A percentile compares a stretch with the other conserved stretches of the same genome.
Conservation (phyloP, 2,797 vertebrate species). For the Varecia variegata region DNA sequence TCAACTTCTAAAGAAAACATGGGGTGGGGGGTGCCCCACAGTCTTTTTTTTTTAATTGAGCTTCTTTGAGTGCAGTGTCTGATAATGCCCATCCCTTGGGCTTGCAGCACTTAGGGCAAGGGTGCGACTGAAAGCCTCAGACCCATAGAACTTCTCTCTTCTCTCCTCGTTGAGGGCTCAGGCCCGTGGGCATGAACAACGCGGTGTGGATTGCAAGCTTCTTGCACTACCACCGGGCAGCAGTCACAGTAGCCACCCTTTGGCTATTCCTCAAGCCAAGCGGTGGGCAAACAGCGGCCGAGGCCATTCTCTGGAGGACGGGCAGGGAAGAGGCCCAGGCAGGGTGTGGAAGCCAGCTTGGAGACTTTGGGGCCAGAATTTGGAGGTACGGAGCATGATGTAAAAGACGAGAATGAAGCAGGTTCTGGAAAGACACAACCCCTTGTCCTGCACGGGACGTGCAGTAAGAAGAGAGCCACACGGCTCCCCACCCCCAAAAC, state of each 20-base stretch:
- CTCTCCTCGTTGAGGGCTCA: not conserved
- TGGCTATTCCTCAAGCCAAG: not conserved
- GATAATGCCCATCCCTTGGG: not conserved
- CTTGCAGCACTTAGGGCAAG: not conserved
- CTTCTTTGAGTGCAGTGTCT: not conserved
- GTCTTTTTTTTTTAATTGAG: not conserved
- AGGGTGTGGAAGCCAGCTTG: not conserved
- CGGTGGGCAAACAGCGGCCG: not conserved
- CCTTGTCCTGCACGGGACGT: not conserved
- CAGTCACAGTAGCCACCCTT: not conserved
- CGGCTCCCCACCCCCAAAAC: not conserved
- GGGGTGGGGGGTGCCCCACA: accelerated
- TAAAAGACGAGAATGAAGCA: not conserved
- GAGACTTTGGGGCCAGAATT: not conserved
- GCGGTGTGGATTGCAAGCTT: not conserved
- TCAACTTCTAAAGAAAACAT: not conserved
- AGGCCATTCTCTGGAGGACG: accelerated
- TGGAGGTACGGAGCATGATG: not conserved
- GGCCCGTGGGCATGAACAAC: accelerated
- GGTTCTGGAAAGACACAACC: accelerated
- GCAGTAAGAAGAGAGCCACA: not conserved
- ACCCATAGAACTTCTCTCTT: not conserved
- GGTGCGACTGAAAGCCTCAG: not conserved
- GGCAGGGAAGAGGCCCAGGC: not conserved
- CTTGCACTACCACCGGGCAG: accelerated